Base-by-base conservation (phyloP, 2,888 invertebrate species). In the Oxycera nigricornis region DNA sequence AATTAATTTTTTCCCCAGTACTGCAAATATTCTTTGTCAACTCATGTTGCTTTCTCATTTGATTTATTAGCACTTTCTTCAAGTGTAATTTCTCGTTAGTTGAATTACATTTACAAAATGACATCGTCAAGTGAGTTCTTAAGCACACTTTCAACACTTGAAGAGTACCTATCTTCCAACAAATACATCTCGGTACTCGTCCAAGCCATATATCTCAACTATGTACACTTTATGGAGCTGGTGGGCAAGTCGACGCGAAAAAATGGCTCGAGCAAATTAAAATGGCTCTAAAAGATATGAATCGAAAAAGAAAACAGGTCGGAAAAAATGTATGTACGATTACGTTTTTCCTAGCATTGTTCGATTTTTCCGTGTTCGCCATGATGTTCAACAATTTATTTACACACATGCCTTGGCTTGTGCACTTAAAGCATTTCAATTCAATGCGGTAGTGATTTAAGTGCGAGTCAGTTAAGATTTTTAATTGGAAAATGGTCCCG, bases 401-500 rank as follows among this genome's bases (percentile, higher is more conserved):
- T 55, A 55, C 52, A 55, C 24, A 24, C 22, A 14, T 46, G 11
- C 17, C 17, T 3, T 3, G 14, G 11, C n/a, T 46, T 46, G 17
- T 46, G 3, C 46, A 11, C 46, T 22, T 7, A 9, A 24, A 22
- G 17, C 22, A 22, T 30, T 31, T 61, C 31, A n/a, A 61, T 61
- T 31, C 30, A 61, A 61, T 61, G 61, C 61, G 61, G 61, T 61
- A 61, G 61, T 31, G 20, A 61, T 61, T 61, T 17, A 31, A 28
- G 4, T 55, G 24, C 24, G 46, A 22, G 52, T 24, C 22, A 55
- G 52, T 55, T 20, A 24, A 2, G 17, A 22, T 20, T 20, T 55
- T 55, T 22, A 7, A 55, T 7, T 55, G 24, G 52, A 55, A 55
- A 55, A 55, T 55, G 17, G 17, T 55, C 52, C 22, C 17, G 7